A percentile compares a stretch with the other conserved stretches of the same genome.
Conservation (phyloP, 2,797 vertebrate species). For the Uromys caudimaculatus region DNA sequence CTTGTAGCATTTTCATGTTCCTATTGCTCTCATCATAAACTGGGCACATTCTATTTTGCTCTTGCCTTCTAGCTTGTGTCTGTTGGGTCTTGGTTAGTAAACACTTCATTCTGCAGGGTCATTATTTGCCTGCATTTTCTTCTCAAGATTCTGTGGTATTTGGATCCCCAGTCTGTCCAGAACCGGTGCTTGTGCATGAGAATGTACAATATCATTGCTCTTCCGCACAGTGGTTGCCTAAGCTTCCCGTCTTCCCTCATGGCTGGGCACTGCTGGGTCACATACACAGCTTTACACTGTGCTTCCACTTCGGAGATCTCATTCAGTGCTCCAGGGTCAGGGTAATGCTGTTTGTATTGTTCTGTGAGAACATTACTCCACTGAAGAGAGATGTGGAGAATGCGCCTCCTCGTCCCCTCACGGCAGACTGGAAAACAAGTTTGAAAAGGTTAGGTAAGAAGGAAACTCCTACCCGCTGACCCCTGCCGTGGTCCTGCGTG, state of each 20-base stretch:
- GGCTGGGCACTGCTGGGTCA: neutral
- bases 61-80: neutral
- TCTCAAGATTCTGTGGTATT: neutral
- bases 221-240: neutral
- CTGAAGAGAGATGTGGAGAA: neutral
- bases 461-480: neutral
- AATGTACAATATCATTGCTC: neutral
- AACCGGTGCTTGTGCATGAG: neutral
- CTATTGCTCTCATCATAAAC: neutral
- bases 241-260: neutral
- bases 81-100: slow-evolving; percentile 1
- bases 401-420: neutral
- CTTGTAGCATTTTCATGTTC: neutral
- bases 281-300: neutral
- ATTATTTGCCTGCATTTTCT: neutral
- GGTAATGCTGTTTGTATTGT: neutral
- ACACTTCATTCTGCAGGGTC: neutral
- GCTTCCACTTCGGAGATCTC: neutral
- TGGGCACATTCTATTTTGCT: neutral
- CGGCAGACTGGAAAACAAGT: neutral
- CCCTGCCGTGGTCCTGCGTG: rapidly evolving
- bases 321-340: neutral
- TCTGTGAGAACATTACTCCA: neutral
- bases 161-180: neutral
- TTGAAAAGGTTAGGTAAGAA: neutral